Base-by-base conservation (phyloP, 64 coral and sea anemone species). In the Cladopsammia gracilis region DNA sequence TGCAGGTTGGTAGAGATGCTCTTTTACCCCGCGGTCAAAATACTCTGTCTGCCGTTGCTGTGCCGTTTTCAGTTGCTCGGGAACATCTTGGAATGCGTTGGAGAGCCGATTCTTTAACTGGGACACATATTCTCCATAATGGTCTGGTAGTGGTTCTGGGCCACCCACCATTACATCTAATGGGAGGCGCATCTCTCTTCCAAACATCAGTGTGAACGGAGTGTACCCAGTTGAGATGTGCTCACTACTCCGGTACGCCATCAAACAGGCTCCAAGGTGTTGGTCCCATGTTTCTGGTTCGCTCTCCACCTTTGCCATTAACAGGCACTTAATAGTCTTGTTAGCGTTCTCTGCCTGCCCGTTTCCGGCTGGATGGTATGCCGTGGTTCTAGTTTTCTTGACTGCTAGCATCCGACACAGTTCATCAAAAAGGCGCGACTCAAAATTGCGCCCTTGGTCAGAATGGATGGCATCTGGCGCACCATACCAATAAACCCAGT, bases 371-470 rank as follows among this genome's bases (percentile, higher is more conserved):
- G 34, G 34, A 34, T 34, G 34, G 47, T 93, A 93, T 13, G 90
- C 90, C 46, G 80, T 92, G 9, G 79, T 85, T 48, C 79, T 54
- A 18, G 90, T 75, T 52, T 85, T 92, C 5, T 48, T 66, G 13
- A 92, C 84, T 25, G 73, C 16, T 25, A 75, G 68, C 62, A 84
- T 22, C 4, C 73, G 3, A 56, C 78, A 84, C 62, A 92, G 53
- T 53, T 92, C 89, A 70, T 24, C 67, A 70, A 70, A 70, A 24
- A 92, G 25, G 5, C 44, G 46, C 16, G 87, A 76, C 75, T 90
- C 73, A 25, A 90, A 90, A 90, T 90, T 90, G 15, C 88, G 47
- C 64, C 90, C 79, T 73, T 92, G 90, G 70, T 83, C 78, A 16
- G 78, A 92, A 62, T 74, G 90, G 10, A 84, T 82, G 57, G 70